Percentiles rank a stretch among this genome's conserved stretches.
phyloP scores from a whole-genome alignment of 2,888 invertebrate species.

The Trichogramma evanescens region DNA sequence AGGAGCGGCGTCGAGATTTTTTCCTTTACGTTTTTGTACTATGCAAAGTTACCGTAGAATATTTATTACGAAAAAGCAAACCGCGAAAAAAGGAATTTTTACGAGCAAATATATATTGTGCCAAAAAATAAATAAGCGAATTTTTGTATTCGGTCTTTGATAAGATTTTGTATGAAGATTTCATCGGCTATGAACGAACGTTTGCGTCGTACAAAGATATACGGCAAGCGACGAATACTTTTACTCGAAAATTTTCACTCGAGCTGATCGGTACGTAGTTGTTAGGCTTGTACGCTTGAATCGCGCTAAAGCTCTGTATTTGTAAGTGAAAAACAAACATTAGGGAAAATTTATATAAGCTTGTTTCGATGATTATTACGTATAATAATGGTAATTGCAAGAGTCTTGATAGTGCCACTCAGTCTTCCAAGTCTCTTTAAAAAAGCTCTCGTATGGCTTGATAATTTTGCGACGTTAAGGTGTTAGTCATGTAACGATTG shows the following conservation, averaged over 20 bases:
- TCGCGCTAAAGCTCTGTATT: neutral
- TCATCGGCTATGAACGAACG: too few species aligned
- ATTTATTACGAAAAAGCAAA: too few species aligned
- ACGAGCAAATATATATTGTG: too few species aligned
- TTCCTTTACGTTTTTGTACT: too few species aligned
- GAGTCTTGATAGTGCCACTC: slow-evolving; percentile 8
- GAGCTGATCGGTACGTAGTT: neutral
- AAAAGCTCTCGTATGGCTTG: slow-evolving; percentile 2
- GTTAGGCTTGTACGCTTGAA: neutral
- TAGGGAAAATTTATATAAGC: neutral
- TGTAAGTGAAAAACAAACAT: too few species aligned
- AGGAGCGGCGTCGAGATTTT: too few species aligned
- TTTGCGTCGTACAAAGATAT: too few species aligned
- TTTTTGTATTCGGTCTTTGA: neutral
- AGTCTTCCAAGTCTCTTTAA: slow-evolving; percentile 20
- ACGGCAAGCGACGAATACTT: neutral
- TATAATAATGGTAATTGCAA: neutral
- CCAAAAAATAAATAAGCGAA: too few species aligned
- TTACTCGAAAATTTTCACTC: slow-evolving; percentile 1
- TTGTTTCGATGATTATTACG: neutral
- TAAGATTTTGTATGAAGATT: neutral
- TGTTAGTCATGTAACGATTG: neutral
- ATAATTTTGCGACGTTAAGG: neutral
- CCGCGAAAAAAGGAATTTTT: too few species aligned
- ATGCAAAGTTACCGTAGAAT: too few species aligned